Evolutionary conservation across 2,797 vertebrate species (phyloP).

Genomic region (Selene dorsalis): DNA sequence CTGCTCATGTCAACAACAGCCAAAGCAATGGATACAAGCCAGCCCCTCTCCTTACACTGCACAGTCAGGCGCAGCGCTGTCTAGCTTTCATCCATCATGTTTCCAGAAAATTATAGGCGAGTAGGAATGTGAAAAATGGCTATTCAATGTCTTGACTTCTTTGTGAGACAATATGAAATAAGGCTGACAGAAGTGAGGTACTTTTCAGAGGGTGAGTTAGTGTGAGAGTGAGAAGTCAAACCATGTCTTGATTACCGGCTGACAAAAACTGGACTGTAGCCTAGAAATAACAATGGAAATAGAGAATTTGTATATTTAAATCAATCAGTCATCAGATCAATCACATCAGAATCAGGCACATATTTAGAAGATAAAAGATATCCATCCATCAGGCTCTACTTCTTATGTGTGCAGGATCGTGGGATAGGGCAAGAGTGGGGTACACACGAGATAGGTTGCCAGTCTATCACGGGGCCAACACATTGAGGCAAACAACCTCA

Average conservation of each 20-base stretch:
- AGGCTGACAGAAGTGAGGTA: constrained; percentile 29
- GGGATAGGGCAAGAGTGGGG: no score
- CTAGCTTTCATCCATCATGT: constrained; percentile 70
- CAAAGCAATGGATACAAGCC: constrained; percentile 62
- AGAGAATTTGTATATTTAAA: background rate
- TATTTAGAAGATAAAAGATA: background rate
- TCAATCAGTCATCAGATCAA: background rate
- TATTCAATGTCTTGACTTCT: constrained; percentile 36
- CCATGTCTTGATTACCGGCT: constrained; percentile 25
- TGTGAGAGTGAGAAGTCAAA: constrained; percentile 35
- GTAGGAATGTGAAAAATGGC: constrained; percentile 59
- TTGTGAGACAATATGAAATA: constrained; percentile 42
- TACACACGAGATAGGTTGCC: no score
- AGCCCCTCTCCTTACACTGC: constrained; percentile 42
- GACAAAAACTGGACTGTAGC: background rate
- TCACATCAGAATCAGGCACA: background rate
- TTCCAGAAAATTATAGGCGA: constrained; percentile 65
- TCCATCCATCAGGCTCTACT: no score
- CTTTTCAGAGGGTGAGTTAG: constrained; percentile 25
- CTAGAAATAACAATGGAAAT: constrained; percentile 9
- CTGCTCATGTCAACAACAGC: constrained; percentile 74
- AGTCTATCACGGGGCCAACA: no score
- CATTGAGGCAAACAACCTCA: no score
- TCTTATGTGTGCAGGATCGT: no score
- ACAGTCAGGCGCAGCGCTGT: constrained; percentile 51